Conservation (phyloP, 2,888 invertebrate genomes). For the Torymus aiolomorphi region DNA sequence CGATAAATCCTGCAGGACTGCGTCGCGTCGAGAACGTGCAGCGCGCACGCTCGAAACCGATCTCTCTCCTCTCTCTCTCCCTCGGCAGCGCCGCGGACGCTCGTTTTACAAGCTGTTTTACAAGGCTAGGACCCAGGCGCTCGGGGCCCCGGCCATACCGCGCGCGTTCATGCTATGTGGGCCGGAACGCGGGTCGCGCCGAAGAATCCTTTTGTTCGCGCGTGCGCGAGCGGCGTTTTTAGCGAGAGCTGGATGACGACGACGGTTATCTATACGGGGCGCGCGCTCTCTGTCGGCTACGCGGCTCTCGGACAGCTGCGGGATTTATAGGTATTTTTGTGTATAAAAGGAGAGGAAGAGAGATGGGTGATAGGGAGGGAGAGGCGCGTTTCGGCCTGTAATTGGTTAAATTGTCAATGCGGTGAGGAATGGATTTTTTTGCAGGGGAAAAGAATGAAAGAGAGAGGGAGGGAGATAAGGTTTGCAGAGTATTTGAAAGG, state of each 20-base stretch:
- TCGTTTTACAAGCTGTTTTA: slow-evolving; percentile 75
- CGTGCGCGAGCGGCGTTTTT: slow-evolving; percentile 35
- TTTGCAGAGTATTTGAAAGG: too few species aligned
- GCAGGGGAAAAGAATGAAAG: too few species aligned
- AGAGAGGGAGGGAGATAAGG: too few species aligned
- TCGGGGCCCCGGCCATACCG: too few species aligned
- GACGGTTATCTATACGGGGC: slow-evolving; percentile 41
- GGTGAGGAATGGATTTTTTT: too few species aligned
- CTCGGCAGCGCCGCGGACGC: slow-evolving; percentile 57
- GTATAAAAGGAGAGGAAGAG: too few species aligned
- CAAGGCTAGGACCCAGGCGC: slow-evolving; percentile 65
- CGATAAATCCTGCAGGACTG: slow-evolving; percentile 41
- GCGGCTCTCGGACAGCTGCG: slow-evolving; percentile 26
- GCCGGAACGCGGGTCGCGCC: neutral
- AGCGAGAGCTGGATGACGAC: neutral
- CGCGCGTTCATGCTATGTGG: neutral
- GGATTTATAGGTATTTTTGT: slow-evolving; percentile 4
- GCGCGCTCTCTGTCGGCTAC: slow-evolving; percentile 5
- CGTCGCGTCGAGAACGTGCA: neutral
- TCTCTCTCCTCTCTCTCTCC: neutral
- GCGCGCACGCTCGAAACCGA: neutral
- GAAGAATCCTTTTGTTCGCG: slow-evolving; percentile 56
- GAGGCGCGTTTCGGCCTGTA: neutral
- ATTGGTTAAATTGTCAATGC: slow-evolving; percentile 13
- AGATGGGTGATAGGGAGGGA: too few species aligned